Percentiles rank a stretch among this genome's conserved stretches.
Evolutionary conservation across 2,888 invertebrate species (phyloP).

Genomic region (Amiota minor): DNA sequence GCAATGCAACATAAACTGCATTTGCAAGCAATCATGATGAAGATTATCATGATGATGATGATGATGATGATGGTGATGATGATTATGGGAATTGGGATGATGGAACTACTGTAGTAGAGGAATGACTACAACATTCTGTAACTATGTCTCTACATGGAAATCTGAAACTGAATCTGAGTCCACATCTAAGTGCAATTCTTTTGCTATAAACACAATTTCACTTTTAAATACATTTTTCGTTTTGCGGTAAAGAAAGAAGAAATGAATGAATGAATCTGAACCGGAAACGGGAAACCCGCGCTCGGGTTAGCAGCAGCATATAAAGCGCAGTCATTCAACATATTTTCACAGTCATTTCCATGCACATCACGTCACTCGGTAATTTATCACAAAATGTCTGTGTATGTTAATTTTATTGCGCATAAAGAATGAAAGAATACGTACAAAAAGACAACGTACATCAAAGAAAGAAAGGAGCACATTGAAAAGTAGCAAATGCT

Average conservation of each 20-base stretch:
- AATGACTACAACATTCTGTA: too few relatives aligned
- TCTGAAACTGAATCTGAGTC: too few relatives aligned
- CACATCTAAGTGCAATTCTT: conserved; percentile 20
- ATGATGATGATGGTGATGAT: too few relatives aligned
- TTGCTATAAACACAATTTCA: conserved; percentile 52
- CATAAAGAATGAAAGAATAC: conserved; percentile 58
- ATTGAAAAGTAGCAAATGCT: conserved; percentile 16
- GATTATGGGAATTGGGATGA: too few relatives aligned
- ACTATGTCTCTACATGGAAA: too few relatives aligned
- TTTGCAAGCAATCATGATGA: neutral
- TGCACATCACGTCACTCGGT: conserved; percentile 67
- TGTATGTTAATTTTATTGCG: conserved; percentile 72
- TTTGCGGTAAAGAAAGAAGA: conserved; percentile 24
- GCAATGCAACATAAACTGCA: conserved; percentile 1
- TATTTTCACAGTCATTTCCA: conserved; percentile 65
- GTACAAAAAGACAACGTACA: conserved; percentile 3
- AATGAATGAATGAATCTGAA: conserved; percentile 43
- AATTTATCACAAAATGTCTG: conserved; percentile 71
- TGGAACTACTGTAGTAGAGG: too few relatives aligned
- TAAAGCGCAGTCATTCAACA: conserved; percentile 58
- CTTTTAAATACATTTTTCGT: conserved; percentile 40
- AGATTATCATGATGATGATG: too few relatives aligned
- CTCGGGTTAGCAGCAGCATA: conserved; percentile 19
- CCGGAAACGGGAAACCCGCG: conserved; percentile 26
- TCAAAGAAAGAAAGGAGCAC: neutral